phyloP scores from a whole-genome alignment of 2,113 vertebrate genomes.

The Tretioscincus oriximinensis region DNA sequence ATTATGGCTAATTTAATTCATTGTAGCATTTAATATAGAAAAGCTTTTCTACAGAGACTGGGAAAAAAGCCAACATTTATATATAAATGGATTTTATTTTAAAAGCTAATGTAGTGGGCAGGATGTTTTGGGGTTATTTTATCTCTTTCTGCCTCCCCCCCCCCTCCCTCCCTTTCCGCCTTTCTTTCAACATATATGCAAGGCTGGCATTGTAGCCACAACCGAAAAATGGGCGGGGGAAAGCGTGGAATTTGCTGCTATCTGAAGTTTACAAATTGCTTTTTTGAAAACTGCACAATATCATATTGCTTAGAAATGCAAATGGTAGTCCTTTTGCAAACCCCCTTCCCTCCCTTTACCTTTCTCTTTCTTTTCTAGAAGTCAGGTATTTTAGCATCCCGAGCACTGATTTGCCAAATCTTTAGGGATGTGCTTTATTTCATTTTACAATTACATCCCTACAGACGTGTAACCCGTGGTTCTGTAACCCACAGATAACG shows the following conservation, averaged over 20 bases:
- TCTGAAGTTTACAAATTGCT: constrained; percentile 71
- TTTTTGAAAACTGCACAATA: constrained; percentile 63
- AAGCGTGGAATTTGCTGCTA: constrained; percentile 64
- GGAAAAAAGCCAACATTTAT: constrained; percentile 81
- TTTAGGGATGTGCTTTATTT: not conserved
- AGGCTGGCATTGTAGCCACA: constrained; percentile 64
- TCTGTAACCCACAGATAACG: not conserved
- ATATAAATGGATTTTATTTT: constrained; percentile 83
- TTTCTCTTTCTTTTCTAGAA: constrained; percentile 11
- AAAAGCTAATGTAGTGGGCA: constrained; percentile 77
- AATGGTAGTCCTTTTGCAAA: constrained; percentile 51
- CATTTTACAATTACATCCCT: not conserved
- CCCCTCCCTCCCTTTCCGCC: constrained; percentile 24
- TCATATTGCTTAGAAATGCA: constrained; percentile 65
- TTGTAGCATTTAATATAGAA: constrained; percentile 83
- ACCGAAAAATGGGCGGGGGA: constrained; percentile 18
- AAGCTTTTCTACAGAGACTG: constrained; percentile 82
- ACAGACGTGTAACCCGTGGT: too few relatives aligned
- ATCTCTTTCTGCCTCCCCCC: constrained; percentile 45
- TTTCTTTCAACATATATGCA: constrained; percentile 63
- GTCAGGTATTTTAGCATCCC: constrained; percentile 57
- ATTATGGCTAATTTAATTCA: constrained; percentile 85
- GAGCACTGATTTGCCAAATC: not conserved
- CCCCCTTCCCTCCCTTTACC: constrained; percentile 26
- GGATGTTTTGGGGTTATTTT: constrained; percentile 73